Percentiles rank a stretch among this genome's conserved stretches.
Conservation (phyloP, 2,797 vertebrate species). For the Amphiprion clarkii region DNA sequence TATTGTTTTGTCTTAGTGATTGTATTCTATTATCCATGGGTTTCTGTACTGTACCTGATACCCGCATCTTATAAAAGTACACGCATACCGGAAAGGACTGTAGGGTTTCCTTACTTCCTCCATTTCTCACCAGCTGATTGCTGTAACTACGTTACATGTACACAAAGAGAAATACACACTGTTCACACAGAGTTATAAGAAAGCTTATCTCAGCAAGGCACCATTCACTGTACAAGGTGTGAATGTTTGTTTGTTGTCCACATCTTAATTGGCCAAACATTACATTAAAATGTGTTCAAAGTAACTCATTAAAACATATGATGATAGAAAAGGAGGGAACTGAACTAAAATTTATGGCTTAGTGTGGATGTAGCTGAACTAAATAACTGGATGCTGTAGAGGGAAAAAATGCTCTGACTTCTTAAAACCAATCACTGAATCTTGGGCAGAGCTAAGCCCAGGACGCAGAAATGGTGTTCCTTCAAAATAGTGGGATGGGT, state of each 20-base stretch:
- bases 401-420: no score
- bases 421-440: no score
- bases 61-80: background rate
- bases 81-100: conserved; percentile 1
- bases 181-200: conserved; percentile 44
- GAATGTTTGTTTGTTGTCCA: conserved; percentile 18
- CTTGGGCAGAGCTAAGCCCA: no score
- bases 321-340: background rate
- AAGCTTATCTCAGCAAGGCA: conserved; percentile 48
- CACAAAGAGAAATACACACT: background rate
- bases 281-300: conserved; percentile 4
- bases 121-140: conserved; percentile 8
- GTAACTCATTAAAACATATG: conserved; percentile 4
- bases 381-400: no score
- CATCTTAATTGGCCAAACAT: conserved; percentile 8
- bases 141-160: conserved; percentile 10
- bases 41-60: conserved; percentile 37
- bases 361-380: no score
- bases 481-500: no score
- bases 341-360: background rate
- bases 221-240: conserved; percentile 35
- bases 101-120: background rate
- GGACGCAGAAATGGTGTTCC: no score
- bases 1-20: background rate
- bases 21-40: conserved; percentile 10